These are phyloP conservation scores for Uloborus diversus DNA, from an alignment of 1,140 invertebrate species.

Conservation along the genomic window DNA sequence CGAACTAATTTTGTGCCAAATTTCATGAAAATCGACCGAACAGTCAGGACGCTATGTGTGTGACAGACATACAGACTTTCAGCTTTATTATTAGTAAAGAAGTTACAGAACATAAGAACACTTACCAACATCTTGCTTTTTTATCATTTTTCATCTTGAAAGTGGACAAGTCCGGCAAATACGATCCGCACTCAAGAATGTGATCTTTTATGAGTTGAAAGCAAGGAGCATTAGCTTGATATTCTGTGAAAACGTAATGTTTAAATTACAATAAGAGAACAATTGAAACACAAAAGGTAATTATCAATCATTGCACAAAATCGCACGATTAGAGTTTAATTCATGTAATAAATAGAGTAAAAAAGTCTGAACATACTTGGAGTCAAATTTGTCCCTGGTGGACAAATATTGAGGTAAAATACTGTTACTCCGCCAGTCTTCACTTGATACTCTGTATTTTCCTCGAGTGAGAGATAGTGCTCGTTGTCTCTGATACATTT, in stretches of 20 bases:
- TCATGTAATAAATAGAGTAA: too few relatives aligned
- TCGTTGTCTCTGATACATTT: slow-evolving; percentile 13
- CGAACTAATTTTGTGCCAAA: too few relatives aligned
- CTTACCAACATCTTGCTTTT: slow-evolving; percentile 15
- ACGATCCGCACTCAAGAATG: slow-evolving; percentile 15
- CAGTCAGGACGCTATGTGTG: too few relatives aligned
- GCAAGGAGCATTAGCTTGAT: slow-evolving; percentile 16
- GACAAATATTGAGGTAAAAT: slow-evolving; percentile 35
- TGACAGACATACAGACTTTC: too few relatives aligned
- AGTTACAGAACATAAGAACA: not conserved
- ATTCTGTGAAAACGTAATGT: slow-evolving; percentile 4
- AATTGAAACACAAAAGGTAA: too few relatives aligned
- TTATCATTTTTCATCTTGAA: slow-evolving; percentile 21
- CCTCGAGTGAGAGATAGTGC: not conserved
- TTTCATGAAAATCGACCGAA: too few relatives aligned
- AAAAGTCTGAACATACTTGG: not conserved
- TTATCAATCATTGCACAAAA: too few relatives aligned
- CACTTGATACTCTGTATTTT: slow-evolving; percentile 8
- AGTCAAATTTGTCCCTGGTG: slow-evolving; percentile 30
- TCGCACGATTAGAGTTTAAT: too few relatives aligned
- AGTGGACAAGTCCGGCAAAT: slow-evolving; percentile 13
- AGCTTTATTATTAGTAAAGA: too few relatives aligned
- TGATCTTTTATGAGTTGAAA: slow-evolving; percentile 15
- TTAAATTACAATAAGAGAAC: too few relatives aligned
- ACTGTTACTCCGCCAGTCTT: slow-evolving; percentile 1